Evolutionary conservation across 1,140 invertebrate species (phyloP), one percentile per base, ranked within the genome.

Genomic region (Apis florea): DNA sequence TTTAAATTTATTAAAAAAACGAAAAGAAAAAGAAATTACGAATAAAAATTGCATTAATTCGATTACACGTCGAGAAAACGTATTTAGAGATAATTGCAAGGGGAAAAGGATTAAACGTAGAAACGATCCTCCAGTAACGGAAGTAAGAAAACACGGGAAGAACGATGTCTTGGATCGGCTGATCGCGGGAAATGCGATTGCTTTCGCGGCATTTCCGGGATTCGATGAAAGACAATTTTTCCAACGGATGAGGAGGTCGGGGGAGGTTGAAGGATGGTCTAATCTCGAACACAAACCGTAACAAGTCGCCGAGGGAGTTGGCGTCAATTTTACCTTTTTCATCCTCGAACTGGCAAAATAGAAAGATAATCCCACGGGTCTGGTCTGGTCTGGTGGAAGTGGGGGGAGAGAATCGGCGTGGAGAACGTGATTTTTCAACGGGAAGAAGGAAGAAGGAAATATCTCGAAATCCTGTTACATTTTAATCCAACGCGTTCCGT

Each of bases 241-340:
- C 69, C 66, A 70, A 15, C 17, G 40, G 40, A 47, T 53, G 77
- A 49, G 11, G 31, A 53, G 21, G 11, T 6, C 1, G 17, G 47
- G 0, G 1, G 31, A 21, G 3, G 11, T 40, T 40, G 31, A 40
- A 8, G 24, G 21, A 3, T 1, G 19, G 59, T 73, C 78, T 80
- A 73, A 80, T 73, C 78, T 80, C 70, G 78, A 26, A 26, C 70
- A 74, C 51, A 66, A 80, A 51, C 70, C 71, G 53, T 80, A 80
- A 80, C 61, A 74, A 74, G 53, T 66, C 70, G 53, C 53, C 61
- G 15, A 15, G 78, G 61, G 70, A 80, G 47, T 79, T 63, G 58
- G 47, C 77, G 77, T 79, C 77, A 53, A 79, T 79, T 79, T 79
- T 71, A 19, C 77, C 58, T 79, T 79, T 71, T 63, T 79, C 68